phyloP scores from a whole-genome alignment of 2,888 invertebrate genomes.

The Xestia c-nigrum region DNA sequence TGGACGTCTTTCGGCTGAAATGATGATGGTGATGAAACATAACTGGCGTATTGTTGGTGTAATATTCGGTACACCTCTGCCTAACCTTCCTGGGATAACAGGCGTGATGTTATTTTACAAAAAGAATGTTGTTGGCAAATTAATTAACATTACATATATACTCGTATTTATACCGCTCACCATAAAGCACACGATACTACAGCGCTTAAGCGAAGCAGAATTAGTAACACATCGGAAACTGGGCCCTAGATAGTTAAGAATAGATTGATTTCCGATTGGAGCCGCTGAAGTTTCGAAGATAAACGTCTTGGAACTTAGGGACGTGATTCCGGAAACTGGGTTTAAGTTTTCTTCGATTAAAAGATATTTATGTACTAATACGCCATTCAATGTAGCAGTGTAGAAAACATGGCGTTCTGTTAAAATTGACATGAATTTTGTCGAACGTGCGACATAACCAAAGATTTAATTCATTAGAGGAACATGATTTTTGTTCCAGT shows the following conservation, averaged over 20 bases:
- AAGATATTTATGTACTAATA: not conserved
- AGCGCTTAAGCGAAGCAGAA: slow-evolving; percentile 14
- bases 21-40: too few relatives aligned
- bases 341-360: slow-evolving; percentile 11
- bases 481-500: not conserved
- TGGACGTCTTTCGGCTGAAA: too few relatives aligned
- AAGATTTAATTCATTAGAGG: not conserved
- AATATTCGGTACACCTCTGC: too few relatives aligned
- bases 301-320: slow-evolving; percentile 29
- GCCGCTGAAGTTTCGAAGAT: slow-evolving; percentile 19
- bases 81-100: too few relatives aligned
- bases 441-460: not conserved
- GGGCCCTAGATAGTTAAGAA: slow-evolving; percentile 4
- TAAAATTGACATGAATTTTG: not conserved
- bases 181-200: not conserved
- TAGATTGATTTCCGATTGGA: slow-evolving; percentile 14
- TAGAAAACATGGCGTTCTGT: not conserved
- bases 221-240: slow-evolving; percentile 6
- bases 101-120: too few relatives aligned
- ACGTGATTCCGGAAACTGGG: slow-evolving; percentile 16
- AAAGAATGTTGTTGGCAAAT: not conserved
- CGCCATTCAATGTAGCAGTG: not conserved
- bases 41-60: too few relatives aligned
- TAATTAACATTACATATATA: not conserved
- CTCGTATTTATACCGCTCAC: not conserved